Conservation (phyloP, 2,888 invertebrate genomes). For the Ophonus ardosiacus region DNA sequence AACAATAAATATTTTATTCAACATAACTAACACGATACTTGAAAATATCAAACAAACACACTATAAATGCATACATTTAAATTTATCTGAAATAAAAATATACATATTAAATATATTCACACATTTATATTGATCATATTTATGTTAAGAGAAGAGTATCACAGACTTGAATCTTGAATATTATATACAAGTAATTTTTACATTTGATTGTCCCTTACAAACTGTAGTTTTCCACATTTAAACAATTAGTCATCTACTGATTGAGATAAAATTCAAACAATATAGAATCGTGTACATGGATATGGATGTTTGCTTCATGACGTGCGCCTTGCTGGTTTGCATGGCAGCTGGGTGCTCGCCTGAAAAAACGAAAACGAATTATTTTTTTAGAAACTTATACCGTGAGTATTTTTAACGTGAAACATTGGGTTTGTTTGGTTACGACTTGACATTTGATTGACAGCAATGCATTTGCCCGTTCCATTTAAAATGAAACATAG, state of each 20-base stretch:
- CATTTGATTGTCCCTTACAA: constrained; percentile 58
- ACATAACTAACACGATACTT: not conserved
- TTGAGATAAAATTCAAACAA: constrained; percentile 24
- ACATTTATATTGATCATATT: constrained; percentile 43
- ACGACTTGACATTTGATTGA: too few species aligned
- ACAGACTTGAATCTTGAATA: constrained; percentile 54
- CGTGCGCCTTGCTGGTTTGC: constrained; percentile 46
- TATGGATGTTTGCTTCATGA: not conserved
- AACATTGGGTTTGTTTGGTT: too few species aligned
- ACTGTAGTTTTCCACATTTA: not conserved
- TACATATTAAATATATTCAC: constrained; percentile 45
- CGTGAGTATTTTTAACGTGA: too few species aligned
- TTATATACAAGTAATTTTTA: constrained; percentile 48
- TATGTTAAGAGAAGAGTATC: constrained; percentile 51
- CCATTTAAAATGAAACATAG: too few species aligned
- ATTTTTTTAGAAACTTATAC: not conserved
- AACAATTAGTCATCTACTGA: constrained; percentile 39
- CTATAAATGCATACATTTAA: not conserved
- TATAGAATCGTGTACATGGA: constrained; percentile 47
- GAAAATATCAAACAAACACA: not conserved
- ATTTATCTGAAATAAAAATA: constrained; percentile 18
- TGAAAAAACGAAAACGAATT: not conserved
- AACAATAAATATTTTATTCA: not conserved
- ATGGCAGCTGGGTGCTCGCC: constrained; percentile 57
- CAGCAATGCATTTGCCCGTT: too few species aligned